These are phyloP conservation scores for Lycocerus yunnanus DNA, from an alignment of 2,888 invertebrate species.

Conservation along the genomic window DNA sequence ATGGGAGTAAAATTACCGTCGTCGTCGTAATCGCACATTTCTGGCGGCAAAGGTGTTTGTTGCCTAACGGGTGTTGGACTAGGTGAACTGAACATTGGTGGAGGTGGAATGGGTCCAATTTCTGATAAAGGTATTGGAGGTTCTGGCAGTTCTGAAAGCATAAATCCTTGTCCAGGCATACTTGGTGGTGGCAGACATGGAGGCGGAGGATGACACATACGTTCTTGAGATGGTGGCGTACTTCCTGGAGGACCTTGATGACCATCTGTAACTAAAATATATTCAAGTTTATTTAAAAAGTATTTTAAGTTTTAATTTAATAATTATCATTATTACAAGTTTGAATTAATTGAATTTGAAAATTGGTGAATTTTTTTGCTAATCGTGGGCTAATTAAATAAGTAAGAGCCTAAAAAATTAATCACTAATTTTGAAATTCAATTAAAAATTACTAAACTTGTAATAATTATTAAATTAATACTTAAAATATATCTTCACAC, in stretches of 20 bases:
- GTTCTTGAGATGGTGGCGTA: conserved; percentile 54
- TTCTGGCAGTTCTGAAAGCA: conserved; percentile 87
- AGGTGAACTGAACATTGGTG: conserved; percentile 94
- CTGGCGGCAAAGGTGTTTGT: conserved; percentile 51
- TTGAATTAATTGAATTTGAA: too few species aligned
- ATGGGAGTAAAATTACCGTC: conserved; percentile 60
- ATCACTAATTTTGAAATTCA: too few species aligned
- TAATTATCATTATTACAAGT: too few species aligned
- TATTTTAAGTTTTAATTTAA: too few species aligned
- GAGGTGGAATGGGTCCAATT: conserved; percentile 82
- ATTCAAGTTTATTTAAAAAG: too few species aligned
- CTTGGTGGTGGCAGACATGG: conserved; percentile 41
- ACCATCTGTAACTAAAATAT: conserved; percentile 64
- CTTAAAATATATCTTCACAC: too few species aligned
- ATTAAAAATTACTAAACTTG: too few species aligned
- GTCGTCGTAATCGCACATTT: conserved; percentile 63
- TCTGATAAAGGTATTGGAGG: conserved; percentile 91
- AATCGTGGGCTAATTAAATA: too few species aligned
- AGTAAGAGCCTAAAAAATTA: too few species aligned
- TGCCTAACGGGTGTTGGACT: conserved; percentile 70
- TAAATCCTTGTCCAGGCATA: conserved; percentile 55
- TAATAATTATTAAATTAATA: too few species aligned
- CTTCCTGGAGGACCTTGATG: conserved; percentile 51
- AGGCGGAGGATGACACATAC: conserved; percentile 47
- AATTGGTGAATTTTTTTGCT: too few species aligned